Base-by-base conservation (phyloP, 2,888 invertebrate genomes). In the Chouioia cunea region DNA sequence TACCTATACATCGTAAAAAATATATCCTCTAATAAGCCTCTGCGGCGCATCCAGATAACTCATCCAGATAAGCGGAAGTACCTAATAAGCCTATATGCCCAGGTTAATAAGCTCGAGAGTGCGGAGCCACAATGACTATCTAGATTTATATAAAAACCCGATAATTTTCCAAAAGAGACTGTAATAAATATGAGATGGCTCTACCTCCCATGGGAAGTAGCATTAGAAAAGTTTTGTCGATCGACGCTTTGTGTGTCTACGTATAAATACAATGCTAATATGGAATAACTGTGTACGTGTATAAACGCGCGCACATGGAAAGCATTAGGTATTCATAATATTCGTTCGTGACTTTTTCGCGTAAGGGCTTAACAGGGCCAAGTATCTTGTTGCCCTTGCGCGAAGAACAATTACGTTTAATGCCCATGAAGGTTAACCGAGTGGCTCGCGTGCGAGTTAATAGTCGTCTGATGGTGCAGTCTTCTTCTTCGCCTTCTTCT, bases 341-440 rank as follows among this genome's bases (percentile, higher is more conserved):
- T 71, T 68, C 68, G 63, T 68, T 68, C 70, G 73, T 68, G 68
- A 71, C 70, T 70, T 70, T 67, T 67, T 64, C 66, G 63, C 64
- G 70, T 64, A 73, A 73, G 66, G 62, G 47, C 62, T 69, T 63
- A 71, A 71, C 58, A 67, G 63, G 58, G 66, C 22, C 66, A 57
- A 71, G 66, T 67, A 63, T 67, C 69, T 73, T 36, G 65, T 69
- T 73, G 65, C 65, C 57, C 65, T 62, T 69, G 58, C 58, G 69
- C 54, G 68, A 71, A 71, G 65, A 68, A 73, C 73, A 73, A 73
- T 73, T 73, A 73, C 73, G 57, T 62, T 68, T 70, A 70, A 73
- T 70, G 73, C 73, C 70, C 70, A 68, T 70, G 73, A 73, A 73
- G 70, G 73, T 71, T 71, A 73, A 73, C 68, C 72, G 70, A 64